These are phyloP conservation scores for Anableps anableps DNA, from an alignment of 2,797 vertebrate species.

Conservation along the genomic window DNA sequence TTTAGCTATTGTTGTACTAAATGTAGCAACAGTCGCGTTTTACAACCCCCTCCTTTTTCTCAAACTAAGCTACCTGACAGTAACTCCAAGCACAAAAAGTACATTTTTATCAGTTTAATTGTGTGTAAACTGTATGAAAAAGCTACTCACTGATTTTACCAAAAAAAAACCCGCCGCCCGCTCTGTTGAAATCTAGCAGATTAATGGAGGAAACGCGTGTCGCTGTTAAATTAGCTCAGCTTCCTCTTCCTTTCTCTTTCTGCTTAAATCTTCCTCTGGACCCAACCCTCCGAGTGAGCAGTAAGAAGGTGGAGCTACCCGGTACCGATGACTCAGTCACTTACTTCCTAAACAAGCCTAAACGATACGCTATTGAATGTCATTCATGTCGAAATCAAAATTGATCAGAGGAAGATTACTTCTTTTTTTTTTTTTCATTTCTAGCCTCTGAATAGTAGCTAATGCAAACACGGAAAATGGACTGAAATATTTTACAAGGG, in stretches of 20 bases:
- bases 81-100: neutral
- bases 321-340: conserved; percentile 9
- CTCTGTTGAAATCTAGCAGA: neutral
- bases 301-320: conserved; percentile 68
- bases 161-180: neutral
- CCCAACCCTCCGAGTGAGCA: conserved; percentile 57
- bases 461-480: neutral
- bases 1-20: neutral
- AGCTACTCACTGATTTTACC: conserved; percentile 18
- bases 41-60: neutral
- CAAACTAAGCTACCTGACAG: neutral
- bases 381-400: neutral
- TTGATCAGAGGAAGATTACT: neutral
- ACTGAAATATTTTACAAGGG: neutral
- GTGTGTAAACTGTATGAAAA: rapidly evolving
- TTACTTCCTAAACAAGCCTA: conserved; percentile 24
- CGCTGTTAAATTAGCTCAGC: conserved; percentile 18
- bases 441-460: neutral
- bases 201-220: neutral
- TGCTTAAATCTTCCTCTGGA: conserved; percentile 47
- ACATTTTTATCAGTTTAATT: neutral
- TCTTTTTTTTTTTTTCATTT: neutral
- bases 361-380: conserved; percentile 7
- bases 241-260: conserved; percentile 58
- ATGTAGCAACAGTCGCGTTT: neutral